Evolutionary conservation across 35 echinoderm and acorn worm genomes (phyloP).

Genomic region (Patiria miniata): DNA sequence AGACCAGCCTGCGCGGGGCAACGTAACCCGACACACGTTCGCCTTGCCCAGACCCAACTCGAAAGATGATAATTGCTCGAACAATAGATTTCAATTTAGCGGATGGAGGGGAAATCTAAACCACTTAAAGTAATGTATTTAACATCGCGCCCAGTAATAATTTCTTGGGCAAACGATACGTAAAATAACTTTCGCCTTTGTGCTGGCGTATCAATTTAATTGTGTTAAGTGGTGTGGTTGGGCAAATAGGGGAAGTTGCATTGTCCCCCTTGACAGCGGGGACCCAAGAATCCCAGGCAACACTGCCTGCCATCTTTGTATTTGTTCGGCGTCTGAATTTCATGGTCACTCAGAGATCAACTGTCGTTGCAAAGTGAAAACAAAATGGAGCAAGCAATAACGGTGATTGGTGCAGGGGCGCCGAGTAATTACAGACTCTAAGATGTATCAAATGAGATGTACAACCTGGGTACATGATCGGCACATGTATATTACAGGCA

Average conservation of each 20-base stretch:
- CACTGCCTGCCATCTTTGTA: background rate
- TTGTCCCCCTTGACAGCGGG: background rate
- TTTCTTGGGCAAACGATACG: constrained; percentile 77
- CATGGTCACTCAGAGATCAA: constrained; percentile 17
- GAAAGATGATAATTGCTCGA: constrained; percentile 65
- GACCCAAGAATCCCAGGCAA: background rate
- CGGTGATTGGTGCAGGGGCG: background rate
- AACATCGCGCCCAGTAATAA: constrained; percentile 81
- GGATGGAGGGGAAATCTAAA: constrained; percentile 78
- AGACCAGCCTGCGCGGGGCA: constrained; percentile 36
- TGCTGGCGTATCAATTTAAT: constrained; percentile 67
- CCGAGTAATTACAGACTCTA: background rate
- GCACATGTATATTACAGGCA: background rate
- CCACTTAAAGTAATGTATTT: constrained; percentile 89
- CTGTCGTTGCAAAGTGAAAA: background rate
- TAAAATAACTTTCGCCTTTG: constrained; percentile 69
- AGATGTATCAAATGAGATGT: constrained; percentile 10
- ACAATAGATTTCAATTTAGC: constrained; percentile 82
- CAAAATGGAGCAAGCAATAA: constrained; percentile 39
- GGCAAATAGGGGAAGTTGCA: constrained; percentile 29
- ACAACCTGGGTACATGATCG: background rate
- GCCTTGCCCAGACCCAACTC: constrained; percentile 10
- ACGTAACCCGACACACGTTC: constrained; percentile 66
- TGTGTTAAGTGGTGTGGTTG: constrained; percentile 64
- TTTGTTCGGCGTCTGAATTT: constrained; percentile 14